A percentile compares a stretch with the other conserved stretches of the same genome.
Conservation (phyloP, 2,113 vertebrate genomes). For the Macquaria ambigua region DNA sequence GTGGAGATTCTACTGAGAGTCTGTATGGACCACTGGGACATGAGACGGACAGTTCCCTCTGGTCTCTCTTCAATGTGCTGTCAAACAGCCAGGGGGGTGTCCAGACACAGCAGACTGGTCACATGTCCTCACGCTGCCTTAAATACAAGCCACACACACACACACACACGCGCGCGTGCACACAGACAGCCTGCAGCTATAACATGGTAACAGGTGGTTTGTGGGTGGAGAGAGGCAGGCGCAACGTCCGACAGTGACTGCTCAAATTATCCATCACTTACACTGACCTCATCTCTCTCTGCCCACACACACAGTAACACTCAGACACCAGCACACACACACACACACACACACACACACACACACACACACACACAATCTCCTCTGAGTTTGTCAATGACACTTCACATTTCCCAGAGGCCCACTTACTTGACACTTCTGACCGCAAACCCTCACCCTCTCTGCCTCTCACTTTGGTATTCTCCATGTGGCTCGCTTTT, state of each 20-base stretch:
- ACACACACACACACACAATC: slow-evolving; percentile 25
- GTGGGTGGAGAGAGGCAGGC: slow-evolving; percentile 69
- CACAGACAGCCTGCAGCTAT: slow-evolving; percentile 42
- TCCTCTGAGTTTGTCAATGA: slow-evolving; percentile 40
- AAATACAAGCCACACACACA: slow-evolving; percentile 23
- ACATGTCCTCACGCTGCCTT: slow-evolving; percentile 55
- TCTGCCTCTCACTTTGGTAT: slow-evolving; percentile 5
- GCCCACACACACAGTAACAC: slow-evolving; percentile 11
- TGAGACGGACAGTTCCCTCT: slow-evolving; percentile 31
- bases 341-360: slow-evolving; percentile 20
- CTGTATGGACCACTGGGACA: background rate
- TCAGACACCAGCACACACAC: background rate
- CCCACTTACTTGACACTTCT: slow-evolving; percentile 55
- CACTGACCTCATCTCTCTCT: slow-evolving; percentile 63
- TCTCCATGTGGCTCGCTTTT: slow-evolving; percentile 5
- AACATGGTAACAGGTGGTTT: slow-evolving; percentile 74
- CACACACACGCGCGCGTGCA: background rate
- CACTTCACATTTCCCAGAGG: slow-evolving; percentile 64
- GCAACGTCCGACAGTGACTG: slow-evolving; percentile 55
- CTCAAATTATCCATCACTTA: slow-evolving; percentile 76
- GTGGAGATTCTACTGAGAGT: slow-evolving; percentile 16
- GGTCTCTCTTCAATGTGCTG: slow-evolving; percentile 29
- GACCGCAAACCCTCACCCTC: slow-evolving; percentile 39
- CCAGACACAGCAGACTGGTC: slow-evolving; percentile 46
- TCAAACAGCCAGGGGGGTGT: slow-evolving; percentile 47